phyloP scores from a whole-genome alignment of 1,140 invertebrate species.

The Chlorops oryzae region DNA sequence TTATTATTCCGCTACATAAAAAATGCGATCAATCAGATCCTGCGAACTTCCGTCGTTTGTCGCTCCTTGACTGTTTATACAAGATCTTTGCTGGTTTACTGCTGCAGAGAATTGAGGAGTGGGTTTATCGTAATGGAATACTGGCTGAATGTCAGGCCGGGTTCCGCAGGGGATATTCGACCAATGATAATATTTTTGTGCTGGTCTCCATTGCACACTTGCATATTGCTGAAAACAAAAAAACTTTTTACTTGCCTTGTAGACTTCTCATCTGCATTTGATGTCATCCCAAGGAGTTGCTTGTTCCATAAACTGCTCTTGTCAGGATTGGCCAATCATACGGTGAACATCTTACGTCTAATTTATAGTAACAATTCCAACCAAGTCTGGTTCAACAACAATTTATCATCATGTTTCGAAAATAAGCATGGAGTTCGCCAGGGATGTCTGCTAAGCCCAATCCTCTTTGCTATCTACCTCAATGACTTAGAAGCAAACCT shows the following conservation, averaged over 20 bases:
- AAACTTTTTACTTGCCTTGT: background rate
- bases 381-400: background rate
- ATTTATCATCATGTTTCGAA: slow-evolving; percentile 1
- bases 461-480: background rate
- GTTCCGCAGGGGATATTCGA: no score
- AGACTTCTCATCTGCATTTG: background rate
- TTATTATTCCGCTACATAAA: no score
- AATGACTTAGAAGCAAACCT: background rate
- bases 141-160: no score
- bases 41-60: no score
- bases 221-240: background rate
- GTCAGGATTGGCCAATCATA: background rate
- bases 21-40: no score
- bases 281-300: background rate
- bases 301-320: background rate
- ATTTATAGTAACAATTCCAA: background rate
- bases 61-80: no score
- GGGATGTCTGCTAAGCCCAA: background rate
- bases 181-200: background rate
- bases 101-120: no score
- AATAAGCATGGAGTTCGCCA: background rate
- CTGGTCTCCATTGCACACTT: no score
- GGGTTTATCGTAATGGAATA: no score
- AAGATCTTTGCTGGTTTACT: no score
- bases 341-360: background rate